Evolutionary conservation across 2,113 vertebrate species (phyloP).

Genomic region (Laticauda colubrina): DNA sequence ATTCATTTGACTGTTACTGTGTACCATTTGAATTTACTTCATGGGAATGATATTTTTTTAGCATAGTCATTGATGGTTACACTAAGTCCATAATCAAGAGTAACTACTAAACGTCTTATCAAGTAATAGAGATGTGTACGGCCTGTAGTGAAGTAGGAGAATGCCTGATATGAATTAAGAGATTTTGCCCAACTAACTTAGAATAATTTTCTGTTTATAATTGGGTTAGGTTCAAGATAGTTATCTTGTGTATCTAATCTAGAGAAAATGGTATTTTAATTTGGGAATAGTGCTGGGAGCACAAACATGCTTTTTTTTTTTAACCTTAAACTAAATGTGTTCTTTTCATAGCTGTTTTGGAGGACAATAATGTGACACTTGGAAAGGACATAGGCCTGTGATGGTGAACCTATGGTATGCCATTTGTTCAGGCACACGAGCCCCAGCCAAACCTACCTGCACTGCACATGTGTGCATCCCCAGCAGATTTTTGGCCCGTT

Average conservation of each 20-base stretch:
- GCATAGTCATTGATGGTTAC: neutral
- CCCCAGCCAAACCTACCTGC: too few relatives aligned
- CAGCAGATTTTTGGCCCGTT: too few relatives aligned
- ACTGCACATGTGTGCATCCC: too few relatives aligned
- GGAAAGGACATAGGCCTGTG: neutral
- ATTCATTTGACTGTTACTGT: neutral
- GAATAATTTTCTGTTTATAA: neutral
- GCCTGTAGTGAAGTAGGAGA: neutral
- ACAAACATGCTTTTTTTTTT: neutral
- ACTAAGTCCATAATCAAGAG: neutral
- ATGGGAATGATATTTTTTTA: neutral
- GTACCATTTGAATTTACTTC: neutral
- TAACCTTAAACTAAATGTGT: neutral
- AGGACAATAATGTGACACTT: neutral
- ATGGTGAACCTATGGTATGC: too few relatives aligned
- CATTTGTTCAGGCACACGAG: too few relatives aligned
- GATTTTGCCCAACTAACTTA: neutral
- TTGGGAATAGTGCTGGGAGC: neutral
- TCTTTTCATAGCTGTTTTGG: neutral
- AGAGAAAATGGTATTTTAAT: neutral
- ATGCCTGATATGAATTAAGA: neutral
- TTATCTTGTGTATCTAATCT: neutral
- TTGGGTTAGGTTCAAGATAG: neutral
- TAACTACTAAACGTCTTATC: neutral
- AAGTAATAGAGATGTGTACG: neutral